A percentile compares a stretch with the other conserved stretches of the same genome.
These are phyloP conservation scores for Linnaemya vulpina DNA, from an alignment of 2,888 invertebrate species.

Conservation along the genomic window DNA sequence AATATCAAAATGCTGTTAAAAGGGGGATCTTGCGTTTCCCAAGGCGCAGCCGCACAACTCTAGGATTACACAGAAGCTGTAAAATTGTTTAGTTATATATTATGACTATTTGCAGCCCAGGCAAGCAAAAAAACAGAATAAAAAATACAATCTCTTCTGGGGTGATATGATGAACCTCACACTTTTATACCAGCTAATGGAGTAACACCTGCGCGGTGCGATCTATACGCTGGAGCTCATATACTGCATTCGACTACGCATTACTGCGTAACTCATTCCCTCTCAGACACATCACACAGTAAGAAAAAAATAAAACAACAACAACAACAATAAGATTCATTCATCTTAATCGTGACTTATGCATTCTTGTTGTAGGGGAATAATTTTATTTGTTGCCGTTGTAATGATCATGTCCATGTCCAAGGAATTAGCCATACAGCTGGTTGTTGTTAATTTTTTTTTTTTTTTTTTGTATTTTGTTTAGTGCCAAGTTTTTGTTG, in stretches of 20 bases:
- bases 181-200: slow-evolving; percentile 71
- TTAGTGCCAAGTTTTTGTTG: slow-evolving; percentile 33
- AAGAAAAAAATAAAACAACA: slow-evolving; percentile 20
- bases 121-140: neutral
- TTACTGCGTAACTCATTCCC: slow-evolving; percentile 59
- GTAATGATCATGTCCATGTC: slow-evolving; percentile 52
- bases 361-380: slow-evolving; percentile 55
- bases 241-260: slow-evolving; percentile 63
- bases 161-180: slow-evolving; percentile 67
- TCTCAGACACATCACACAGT: slow-evolving; percentile 2
- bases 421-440: slow-evolving; percentile 45
- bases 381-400: slow-evolving; percentile 40
- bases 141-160: slow-evolving; percentile 34
- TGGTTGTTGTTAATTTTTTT: slow-evolving; percentile 32
- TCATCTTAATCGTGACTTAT: slow-evolving; percentile 70
- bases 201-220: slow-evolving; percentile 75
- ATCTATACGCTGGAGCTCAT: slow-evolving; percentile 24
- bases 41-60: slow-evolving; percentile 22
- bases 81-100: slow-evolving; percentile 42
- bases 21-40: slow-evolving; percentile 23
- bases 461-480: neutral
- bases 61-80: slow-evolving; percentile 66
- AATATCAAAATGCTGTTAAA: neutral
- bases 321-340: slow-evolving; percentile 23
- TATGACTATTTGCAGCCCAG: slow-evolving; percentile 31